Base-by-base conservation (phyloP, 2,113 vertebrate genomes). In the Noturus placidus region DNA sequence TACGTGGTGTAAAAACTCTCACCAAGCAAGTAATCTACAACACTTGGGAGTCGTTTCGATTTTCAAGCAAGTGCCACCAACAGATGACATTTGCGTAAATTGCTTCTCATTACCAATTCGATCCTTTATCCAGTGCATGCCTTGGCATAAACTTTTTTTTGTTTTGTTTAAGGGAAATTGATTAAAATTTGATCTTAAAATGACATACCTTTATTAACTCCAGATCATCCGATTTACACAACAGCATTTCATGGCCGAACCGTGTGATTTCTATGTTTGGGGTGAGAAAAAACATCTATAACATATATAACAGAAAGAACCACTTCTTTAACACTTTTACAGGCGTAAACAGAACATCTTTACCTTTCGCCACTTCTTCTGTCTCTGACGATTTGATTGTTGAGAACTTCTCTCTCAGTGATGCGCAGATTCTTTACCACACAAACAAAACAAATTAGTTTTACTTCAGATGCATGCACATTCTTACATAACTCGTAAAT, bases 221-320 rank as follows among this genome's bases (percentile, higher is more conserved):
- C 86, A 95, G 90, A 83, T 96, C 95, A 30, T 94, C 91, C 2
- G 91, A 90, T 84, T 84, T 92, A 88, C 96, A 97, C 82, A 97
- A 89, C 94, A 96, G 94, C 90, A 97, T 92, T 54, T 97, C 95
- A 59, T 95, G 93, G 22, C 96, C 95, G 76, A 98, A 90, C 22
- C 84, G 89, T 61, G 92, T 92, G 84, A 98, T 94, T 87, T 95
- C 97, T 98, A 93, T 84, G 82, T 67, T 61, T 3, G 74, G 17
- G 25, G 33, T 57, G 84, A 63, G 42, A 78, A 84, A 70, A n/a
- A 25, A 54, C 1, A 38, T 17, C 72, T 17, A 9, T 25, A 61
- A 33, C 1, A 63, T n/a, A n/a, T n/a, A n/a, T 42, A 9, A 15
- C 4, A 33, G n/a, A 57, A 80, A 57, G 14, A 56, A 56, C 42